Conservation (phyloP, 2,888 invertebrate genomes). For the Caenorhabditis parvicauda region DNA sequence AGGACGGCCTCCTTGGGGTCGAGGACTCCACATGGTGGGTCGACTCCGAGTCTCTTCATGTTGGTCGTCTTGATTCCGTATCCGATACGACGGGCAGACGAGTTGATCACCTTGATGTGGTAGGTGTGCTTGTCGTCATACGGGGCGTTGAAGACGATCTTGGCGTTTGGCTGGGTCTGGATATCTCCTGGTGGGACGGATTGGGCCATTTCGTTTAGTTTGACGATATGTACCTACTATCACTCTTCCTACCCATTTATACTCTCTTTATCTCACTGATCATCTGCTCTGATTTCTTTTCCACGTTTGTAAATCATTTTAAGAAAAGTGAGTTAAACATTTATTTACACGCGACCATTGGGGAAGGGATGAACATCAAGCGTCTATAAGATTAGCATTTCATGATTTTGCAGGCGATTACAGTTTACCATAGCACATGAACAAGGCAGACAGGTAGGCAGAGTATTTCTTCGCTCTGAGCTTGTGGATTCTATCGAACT, state of each 20-base stretch:
- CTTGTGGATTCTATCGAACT: conserved; percentile 33
- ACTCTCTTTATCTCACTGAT: too few relatives aligned
- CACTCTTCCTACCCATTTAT: too few relatives aligned
- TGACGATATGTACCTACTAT: too few relatives aligned
- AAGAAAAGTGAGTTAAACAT: too few relatives aligned
- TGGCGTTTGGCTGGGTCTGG: conserved; percentile 37
- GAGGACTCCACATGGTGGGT: conserved; percentile 32
- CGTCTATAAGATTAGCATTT: too few relatives aligned
- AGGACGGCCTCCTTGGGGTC: conserved; percentile 35
- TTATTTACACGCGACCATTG: too few relatives aligned
- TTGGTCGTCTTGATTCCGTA: conserved; percentile 41
- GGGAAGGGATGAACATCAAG: too few relatives aligned
- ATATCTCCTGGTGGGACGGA: conserved; percentile 45
- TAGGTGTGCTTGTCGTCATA: conserved; percentile 52
- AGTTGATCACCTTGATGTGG: conserved; percentile 44
- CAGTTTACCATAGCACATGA: conserved; percentile 27
- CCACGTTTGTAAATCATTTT: too few relatives aligned
- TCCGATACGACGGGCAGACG: conserved; percentile 34
- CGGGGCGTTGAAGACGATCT: conserved; percentile 50
- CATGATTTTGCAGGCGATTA: too few relatives aligned
- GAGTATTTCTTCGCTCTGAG: conserved; percentile 33
- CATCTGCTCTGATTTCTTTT: too few relatives aligned
- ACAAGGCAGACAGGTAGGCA: conserved; percentile 19
- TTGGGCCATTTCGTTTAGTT: conserved; percentile 38
- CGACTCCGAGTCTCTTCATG: conserved; percentile 35